Evolutionary conservation across 1,140 invertebrate species (phyloP), one percentile per base, ranked within the genome.

Genomic region (Pseudomyrmex gracilis): DNA sequence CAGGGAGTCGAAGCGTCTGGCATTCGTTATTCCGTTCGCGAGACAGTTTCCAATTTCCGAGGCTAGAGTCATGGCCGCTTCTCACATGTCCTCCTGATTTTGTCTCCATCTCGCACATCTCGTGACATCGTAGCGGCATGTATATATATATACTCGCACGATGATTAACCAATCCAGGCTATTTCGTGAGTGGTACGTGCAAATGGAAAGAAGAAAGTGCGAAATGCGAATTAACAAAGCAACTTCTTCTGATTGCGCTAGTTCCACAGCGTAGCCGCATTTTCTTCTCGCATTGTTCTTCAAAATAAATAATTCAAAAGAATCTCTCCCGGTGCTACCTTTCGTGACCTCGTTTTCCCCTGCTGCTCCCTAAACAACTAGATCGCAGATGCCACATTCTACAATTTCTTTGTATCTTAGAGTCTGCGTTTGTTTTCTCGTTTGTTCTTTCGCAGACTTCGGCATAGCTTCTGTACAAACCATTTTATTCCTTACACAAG

Each of bases 11-110:
- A 84, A 87, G 71, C 73, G 45, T 51, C 57, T 22, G 34, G 73
- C 78, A 86, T 86, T 88, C 84, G 87, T 84, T 87, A 88, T 88
- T 88, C 87, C 73, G 77, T 88, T 88, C 87, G 85, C 84, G 87
- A 60, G 64, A 51, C 87, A 80, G 87, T 77, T 89, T 88, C 87
- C 87, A 89, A 89, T 89, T 89, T 89, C 87, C 87, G 87, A 66
- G 67, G 60, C 58, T 66, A 9, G 57, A 71, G 87, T 86, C 87
- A 71, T 83, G 76, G 71, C 73, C 77, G 63, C 83, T 82, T 58
- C 5, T 34, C 34, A 17, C 49, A 43, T 22, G 83, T 71, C 73
- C 70, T 55, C 61, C 67, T 15, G 60, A 77, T 66, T 87, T 88
- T 55, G 24, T 24, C 45, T 24, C 12, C 43, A 49, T 9, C 51